Percentiles rank a stretch among this genome's conserved stretches.
Evolutionary conservation across 2,113 vertebrate species (phyloP).

Genomic region (Catharus minimus): DNA sequence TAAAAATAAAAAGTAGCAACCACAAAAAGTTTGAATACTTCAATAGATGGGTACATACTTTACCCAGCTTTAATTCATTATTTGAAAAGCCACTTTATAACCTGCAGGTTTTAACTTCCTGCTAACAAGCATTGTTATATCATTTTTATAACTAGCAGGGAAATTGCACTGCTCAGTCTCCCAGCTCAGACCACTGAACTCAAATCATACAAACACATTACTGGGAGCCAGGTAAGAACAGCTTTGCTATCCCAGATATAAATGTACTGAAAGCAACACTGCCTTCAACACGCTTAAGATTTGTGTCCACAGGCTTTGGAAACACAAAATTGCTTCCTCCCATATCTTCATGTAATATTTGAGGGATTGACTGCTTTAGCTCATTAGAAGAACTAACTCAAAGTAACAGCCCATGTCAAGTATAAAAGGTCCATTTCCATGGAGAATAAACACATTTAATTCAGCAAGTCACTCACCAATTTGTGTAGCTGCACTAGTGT

Average conservation of each 20-base stretch:
- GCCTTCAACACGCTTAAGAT: not conserved
- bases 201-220: not conserved
- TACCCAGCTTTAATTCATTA: not conserved
- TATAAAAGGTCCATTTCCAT: not conserved
- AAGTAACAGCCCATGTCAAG: not conserved
- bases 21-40: not conserved
- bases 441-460: not conserved
- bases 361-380: not conserved
- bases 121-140: not conserved
- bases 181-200: not conserved
- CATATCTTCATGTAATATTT: accelerated
- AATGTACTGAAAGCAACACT: accelerated
- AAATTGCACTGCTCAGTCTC: not conserved
- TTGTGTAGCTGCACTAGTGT: not conserved
- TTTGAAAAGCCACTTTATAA: not conserved
- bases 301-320: not conserved
- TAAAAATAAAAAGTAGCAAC: not conserved
- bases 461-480: not conserved
- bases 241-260: not conserved
- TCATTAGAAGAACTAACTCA: not conserved
- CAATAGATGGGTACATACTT: not conserved
- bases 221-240: not conserved
- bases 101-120: not conserved
- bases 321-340: not conserved
- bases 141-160: not conserved